Evolutionary conservation across 2,888 invertebrate genomes (phyloP).

Genomic region (Drosophila peninsularis): DNA sequence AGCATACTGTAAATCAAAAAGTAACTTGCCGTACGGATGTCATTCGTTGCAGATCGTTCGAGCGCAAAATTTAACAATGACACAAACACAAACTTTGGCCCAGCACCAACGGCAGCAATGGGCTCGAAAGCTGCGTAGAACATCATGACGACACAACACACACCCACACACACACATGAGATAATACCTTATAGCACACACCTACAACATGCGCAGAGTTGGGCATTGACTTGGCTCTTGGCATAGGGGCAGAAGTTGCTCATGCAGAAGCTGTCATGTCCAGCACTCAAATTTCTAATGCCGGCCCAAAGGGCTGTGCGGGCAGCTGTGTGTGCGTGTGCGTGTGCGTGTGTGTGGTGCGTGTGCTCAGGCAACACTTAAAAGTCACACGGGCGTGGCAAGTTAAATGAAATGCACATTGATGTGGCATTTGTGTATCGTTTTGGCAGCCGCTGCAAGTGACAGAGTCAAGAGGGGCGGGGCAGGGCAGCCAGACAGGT

Average conservation of each 20-base stretch:
- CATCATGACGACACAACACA: conserved; percentile 61
- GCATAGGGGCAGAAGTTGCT: conserved; percentile 73
- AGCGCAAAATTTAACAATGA: conserved; percentile 81
- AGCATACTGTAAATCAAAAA: conserved; percentile 81
- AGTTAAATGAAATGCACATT: conserved; percentile 81
- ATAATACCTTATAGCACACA: conserved; percentile 81
- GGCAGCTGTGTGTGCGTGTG: conserved; percentile 21
- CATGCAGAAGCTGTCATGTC: conserved; percentile 82
- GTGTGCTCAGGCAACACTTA: conserved; percentile 67
- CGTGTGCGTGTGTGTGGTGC: conserved; percentile 24
- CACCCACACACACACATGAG: conserved; percentile 41
- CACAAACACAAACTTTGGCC: conserved; percentile 75
- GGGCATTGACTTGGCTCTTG: conserved; percentile 46
- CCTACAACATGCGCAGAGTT: conserved; percentile 55
- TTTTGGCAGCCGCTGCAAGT: conserved; percentile 45
- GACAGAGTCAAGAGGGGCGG: conserved; percentile 39
- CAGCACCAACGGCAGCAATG: conserved; percentile 39
- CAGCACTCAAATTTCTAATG: conserved; percentile 75
- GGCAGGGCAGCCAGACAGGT: conserved; percentile 16
- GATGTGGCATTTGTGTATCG: conserved; percentile 72
- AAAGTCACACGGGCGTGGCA: conserved; percentile 79
- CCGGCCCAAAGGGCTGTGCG: conserved; percentile 41
- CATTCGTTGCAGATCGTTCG: conserved; percentile 80
- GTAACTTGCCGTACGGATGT: conserved; percentile 80
- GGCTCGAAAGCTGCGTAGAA: conserved; percentile 65